Percentiles rank a stretch among this genome's conserved stretches.
Evolutionary conservation across 2,888 invertebrate species (phyloP).

Genomic region (Andrena marginata): DNA sequence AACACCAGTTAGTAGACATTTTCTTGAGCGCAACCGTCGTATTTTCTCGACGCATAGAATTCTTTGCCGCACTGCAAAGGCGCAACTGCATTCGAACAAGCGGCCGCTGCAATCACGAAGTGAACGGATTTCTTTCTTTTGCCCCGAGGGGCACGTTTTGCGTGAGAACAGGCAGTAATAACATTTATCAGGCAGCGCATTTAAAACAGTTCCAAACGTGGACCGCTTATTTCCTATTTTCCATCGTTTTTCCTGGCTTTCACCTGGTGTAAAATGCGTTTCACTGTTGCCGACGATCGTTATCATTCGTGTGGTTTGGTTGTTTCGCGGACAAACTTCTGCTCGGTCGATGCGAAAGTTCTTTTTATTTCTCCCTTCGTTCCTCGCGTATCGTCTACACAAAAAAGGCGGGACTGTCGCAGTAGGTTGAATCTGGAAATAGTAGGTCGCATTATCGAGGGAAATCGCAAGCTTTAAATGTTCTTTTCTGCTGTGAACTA

Average conservation of each 20-base stretch:
- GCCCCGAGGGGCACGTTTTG: slow-evolving; percentile 47
- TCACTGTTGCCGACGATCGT: slow-evolving; percentile 13
- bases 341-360: slow-evolving; percentile 20
- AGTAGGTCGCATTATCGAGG: background rate
- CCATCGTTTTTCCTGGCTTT: slow-evolving; percentile 19
- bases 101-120: slow-evolving; percentile 61
- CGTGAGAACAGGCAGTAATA: slow-evolving; percentile 64
- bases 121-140: slow-evolving; percentile 66
- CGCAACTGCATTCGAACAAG: slow-evolving; percentile 41
- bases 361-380: background rate
- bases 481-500: too few relatives aligned
- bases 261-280: slow-evolving; percentile 20
- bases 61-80: slow-evolving; percentile 39
- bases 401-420: background rate
- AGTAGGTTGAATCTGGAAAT: slow-evolving; percentile 4
- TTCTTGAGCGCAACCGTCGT: background rate
- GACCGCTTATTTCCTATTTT: slow-evolving; percentile 23
- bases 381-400: background rate
- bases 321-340: background rate
- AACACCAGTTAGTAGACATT: slow-evolving; percentile 7
- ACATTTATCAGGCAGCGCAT: slow-evolving; percentile 31
- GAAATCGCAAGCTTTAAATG: too few relatives aligned
- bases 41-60: slow-evolving; percentile 16
- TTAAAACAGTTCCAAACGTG: slow-evolving; percentile 19
- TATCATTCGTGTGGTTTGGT: slow-evolving; percentile 27